phyloP scores from a whole-genome alignment of 2,113 vertebrate genomes.

The Bostrychus sinensis region DNA sequence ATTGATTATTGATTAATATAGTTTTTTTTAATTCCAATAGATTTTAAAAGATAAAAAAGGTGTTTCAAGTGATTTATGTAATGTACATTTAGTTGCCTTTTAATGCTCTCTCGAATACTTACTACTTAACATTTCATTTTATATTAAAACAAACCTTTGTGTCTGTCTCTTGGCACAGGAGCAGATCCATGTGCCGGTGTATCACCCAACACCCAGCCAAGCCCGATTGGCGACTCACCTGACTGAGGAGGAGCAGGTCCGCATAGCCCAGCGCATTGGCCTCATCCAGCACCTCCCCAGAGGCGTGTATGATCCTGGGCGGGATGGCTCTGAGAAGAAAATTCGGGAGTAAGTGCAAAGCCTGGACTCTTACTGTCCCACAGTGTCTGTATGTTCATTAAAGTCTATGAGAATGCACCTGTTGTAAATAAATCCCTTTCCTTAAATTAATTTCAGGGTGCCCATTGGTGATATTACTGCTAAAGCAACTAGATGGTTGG shows the following conservation, averaged over 20 bases:
- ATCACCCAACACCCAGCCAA: conserved; percentile 91
- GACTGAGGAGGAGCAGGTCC: conserved; percentile 97
- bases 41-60: too few relatives aligned
- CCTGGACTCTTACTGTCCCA: not conserved
- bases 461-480: too few relatives aligned
- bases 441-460: too few relatives aligned
- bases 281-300: conserved; percentile 99
- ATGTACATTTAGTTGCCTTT: too few relatives aligned
- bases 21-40: too few relatives aligned
- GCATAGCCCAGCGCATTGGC: conserved; percentile 96
- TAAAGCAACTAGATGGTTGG: too few relatives aligned
- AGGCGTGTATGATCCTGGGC: conserved; percentile 94
- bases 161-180: conserved; percentile 79
- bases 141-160: not conserved
- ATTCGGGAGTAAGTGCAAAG: conserved; percentile 92
- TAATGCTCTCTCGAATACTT: not conserved
- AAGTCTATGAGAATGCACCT: not conserved
- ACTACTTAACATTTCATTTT: not conserved
- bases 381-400: too few relatives aligned
- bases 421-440: not conserved
- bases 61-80: too few relatives aligned
- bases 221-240: conserved; percentile 95
- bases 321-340: conserved; percentile 96
- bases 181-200: conserved; percentile 89
- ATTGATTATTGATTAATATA: too few relatives aligned